Base-by-base conservation (phyloP, 2,113 vertebrate species). In the Carassius auratus region DNA sequence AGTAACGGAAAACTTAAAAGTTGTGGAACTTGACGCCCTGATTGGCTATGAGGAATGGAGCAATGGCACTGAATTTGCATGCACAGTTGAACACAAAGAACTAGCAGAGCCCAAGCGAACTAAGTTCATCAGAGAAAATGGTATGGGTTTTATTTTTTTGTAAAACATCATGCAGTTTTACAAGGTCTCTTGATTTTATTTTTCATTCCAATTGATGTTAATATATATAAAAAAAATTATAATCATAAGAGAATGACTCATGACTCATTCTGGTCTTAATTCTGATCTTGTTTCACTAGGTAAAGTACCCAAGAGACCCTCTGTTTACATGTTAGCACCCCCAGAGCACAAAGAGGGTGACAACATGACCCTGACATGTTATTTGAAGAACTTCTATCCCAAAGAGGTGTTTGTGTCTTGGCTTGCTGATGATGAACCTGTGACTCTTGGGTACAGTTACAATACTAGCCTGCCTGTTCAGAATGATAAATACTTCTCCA, bases 311-410 rank as follows among this genome's bases (percentile, higher is more conserved):
- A 14, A 13, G 23, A 66, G 48, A 52, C 95, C 95, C 2, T 82
- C 90, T 7, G 93, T 95, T 68, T 94, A 90, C 86, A 88, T 95
- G 88, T 78, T 94, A 83, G 33, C 90, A 82, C 92, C 95, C 33
- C 15, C 93, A 87, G 92, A 94, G 85, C 86, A 92, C 0, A 75
- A 55, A 85, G 73, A 1, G 19, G 85, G 21, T n/a, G 2, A 42
- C 0, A 48, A 0, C 8, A 89, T 94, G 90, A 93, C 92, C 91
- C 92, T 96, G 90, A 94, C 92, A 91, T 96, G 94, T 91, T 94
- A 81, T 88, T 92, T 93, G 87, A 95, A 93, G 93, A 91, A 92
- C 57, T 95, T 95, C 93, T 88, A 36, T 83, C 94, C 95, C 61
- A 36, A 84, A 26, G 93, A 94, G 0, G 62, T 95, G 87, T 89